Conservation (phyloP, 2,113 vertebrate genomes). For the Sander vitreus region DNA sequence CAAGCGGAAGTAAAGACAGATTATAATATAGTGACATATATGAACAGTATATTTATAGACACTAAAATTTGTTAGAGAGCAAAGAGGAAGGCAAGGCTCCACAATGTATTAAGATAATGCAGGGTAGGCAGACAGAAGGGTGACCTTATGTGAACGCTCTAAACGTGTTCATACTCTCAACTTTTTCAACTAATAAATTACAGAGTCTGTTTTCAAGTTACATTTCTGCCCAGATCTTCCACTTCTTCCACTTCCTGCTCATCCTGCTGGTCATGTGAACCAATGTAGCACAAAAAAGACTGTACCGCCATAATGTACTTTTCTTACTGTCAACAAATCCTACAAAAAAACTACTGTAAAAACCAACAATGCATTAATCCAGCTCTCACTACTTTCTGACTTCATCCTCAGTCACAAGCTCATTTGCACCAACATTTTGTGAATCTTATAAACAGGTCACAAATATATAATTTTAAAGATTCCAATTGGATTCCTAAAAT, state of each 20-base stretch:
- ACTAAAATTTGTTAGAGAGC: constrained; percentile 31
- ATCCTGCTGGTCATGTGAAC: not conserved
- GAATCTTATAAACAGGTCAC: not conserved
- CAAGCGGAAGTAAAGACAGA: constrained; percentile 33
- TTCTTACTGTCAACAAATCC: not conserved
- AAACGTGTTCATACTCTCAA: constrained; percentile 6
- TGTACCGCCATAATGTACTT: not conserved
- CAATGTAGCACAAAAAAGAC: not conserved
- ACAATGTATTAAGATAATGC: constrained; percentile 38
- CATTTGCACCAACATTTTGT: not conserved
- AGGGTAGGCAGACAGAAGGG: constrained; percentile 22
- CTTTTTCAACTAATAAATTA: constrained; percentile 30
- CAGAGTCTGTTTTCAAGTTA: not conserved
- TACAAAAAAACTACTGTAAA: too few relatives aligned
- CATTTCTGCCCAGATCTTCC: constrained; percentile 16
- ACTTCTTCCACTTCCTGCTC: not conserved
- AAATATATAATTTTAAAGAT: not conserved
- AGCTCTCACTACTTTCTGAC: not conserved
- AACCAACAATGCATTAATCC: too few relatives aligned
- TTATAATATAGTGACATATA: constrained; percentile 43
- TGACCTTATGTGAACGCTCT: not conserved
- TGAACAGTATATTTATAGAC: constrained; percentile 45
- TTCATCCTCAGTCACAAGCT: not conserved
- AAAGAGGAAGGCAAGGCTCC: constrained; percentile 38
- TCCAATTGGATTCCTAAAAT: too few relatives aligned